phyloP scores from a whole-genome alignment of 2,888 invertebrate genomes.

The Agrochola litura region DNA sequence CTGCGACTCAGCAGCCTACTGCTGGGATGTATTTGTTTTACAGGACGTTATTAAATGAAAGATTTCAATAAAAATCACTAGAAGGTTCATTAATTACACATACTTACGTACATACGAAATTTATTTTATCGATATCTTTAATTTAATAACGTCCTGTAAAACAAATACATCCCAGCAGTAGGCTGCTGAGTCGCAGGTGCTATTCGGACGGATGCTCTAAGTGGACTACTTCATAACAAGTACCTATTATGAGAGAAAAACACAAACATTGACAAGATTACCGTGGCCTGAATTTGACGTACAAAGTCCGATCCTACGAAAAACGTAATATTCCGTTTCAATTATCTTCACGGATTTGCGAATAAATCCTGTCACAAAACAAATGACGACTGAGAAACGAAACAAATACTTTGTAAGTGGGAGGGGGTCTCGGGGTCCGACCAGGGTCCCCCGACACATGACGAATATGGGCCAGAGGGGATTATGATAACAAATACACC shows the following conservation, averaged over 20 bases:
- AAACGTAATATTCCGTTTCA: constrained; percentile 77
- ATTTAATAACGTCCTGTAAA: no score
- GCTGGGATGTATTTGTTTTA: no score
- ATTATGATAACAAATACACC: constrained; percentile 72
- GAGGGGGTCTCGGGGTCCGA: constrained; percentile 48
- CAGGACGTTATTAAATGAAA: no score
- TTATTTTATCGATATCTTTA: no score
- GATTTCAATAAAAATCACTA: no score
- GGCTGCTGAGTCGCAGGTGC: no score
- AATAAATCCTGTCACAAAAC: constrained; percentile 72
- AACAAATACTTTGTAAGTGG: constrained; percentile 67
- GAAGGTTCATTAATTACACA: no score
- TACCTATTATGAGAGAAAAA: constrained; percentile 35
- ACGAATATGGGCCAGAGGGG: constrained; percentile 70
- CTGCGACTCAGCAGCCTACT: no score
- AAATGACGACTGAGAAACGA: constrained; percentile 66
- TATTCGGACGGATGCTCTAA: no score
- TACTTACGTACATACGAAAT: no score
- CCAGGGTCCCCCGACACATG: constrained; percentile 65
- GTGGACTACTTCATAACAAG: no score
- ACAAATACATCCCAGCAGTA: no score
- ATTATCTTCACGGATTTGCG: constrained; percentile 78
- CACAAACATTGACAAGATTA: constrained; percentile 65
- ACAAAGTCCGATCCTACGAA: constrained; percentile 69
- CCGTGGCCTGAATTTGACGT: constrained; percentile 63